Conservation (phyloP, 2,797 vertebrate species). For the Anas bernieri region DNA sequence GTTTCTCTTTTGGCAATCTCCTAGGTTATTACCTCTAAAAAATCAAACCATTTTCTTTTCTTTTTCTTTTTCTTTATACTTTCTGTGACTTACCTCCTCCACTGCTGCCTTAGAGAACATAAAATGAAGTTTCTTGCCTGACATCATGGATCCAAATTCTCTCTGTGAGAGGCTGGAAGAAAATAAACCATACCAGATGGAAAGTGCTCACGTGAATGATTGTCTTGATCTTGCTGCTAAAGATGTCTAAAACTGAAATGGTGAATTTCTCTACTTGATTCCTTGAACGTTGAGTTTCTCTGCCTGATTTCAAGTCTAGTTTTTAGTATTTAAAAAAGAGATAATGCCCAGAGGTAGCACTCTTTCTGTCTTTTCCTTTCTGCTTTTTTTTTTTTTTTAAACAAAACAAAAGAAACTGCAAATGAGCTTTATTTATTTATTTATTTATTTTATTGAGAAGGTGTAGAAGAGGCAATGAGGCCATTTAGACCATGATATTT, state of each 20-base stretch:
- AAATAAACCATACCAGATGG: slow-evolving; percentile 2
- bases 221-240: neutral
- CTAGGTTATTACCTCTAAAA: neutral
- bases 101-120: neutral
- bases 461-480: neutral
- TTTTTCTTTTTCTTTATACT: neutral
- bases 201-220: neutral
- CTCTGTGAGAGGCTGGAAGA: slow-evolving; percentile 4
- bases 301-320: neutral
- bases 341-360: neutral
- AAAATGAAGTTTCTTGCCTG: neutral
- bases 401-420: neutral
- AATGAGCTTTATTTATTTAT: neutral
- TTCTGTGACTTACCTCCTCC: neutral
- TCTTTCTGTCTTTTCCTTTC: too few relatives aligned
- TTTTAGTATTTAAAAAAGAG: neutral
- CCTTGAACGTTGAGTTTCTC: neutral
- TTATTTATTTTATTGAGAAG: neutral
- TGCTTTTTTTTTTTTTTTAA: neutral
- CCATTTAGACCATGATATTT: neutral
- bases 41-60: neutral
- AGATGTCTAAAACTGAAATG: neutral
- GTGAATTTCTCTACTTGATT: neutral
- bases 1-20: neutral
- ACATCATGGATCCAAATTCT: neutral